Evolutionary conservation across 2,113 vertebrate genomes (phyloP).

Genomic region (Shinisaurus crocodilurus): DNA sequence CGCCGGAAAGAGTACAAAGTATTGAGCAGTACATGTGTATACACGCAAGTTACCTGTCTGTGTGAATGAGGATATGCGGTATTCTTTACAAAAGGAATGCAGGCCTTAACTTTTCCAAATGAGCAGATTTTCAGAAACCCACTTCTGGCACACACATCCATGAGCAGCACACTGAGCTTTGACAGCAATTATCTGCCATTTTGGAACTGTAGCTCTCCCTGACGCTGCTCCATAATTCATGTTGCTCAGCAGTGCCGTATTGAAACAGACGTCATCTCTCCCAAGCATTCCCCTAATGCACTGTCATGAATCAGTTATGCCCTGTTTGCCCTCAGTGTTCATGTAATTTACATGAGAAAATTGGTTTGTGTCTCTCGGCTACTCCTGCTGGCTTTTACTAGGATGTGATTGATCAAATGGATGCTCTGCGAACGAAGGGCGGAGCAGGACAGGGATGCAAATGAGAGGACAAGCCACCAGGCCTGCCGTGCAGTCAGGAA

Average conservation of each 20-base stretch:
- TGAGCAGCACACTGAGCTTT: not conserved
- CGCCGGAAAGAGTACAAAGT: too few relatives aligned
- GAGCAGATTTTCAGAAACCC: slow-evolving; percentile 18
- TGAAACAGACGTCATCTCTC: not conserved
- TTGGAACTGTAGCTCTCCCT: slow-evolving; percentile 13
- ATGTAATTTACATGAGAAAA: slow-evolving; percentile 41
- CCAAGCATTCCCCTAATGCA: slow-evolving; percentile 20
- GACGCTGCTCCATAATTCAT: slow-evolving; percentile 6
- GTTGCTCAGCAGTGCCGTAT: not conserved
- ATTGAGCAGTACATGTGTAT: too few relatives aligned
- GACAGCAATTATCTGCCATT: slow-evolving; percentile 28
- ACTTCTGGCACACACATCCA: slow-evolving; percentile 23
- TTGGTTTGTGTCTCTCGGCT: not conserved
- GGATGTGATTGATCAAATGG: not conserved
- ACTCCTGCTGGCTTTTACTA: slow-evolving; percentile 14
- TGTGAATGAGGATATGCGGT: too few relatives aligned
- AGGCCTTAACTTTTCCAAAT: slow-evolving; percentile 24
- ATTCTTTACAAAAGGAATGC: not conserved
- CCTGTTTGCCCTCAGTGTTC: not conserved
- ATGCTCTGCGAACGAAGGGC: not conserved
- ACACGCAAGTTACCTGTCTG: too few relatives aligned
- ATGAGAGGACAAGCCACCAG: not conserved
- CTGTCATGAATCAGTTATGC: slow-evolving; percentile 20
- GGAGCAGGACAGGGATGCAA: not conserved
- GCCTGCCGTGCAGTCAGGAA: too few relatives aligned